Base-by-base conservation (phyloP, 2,113 vertebrate genomes). In the Sardina pilchardus region DNA sequence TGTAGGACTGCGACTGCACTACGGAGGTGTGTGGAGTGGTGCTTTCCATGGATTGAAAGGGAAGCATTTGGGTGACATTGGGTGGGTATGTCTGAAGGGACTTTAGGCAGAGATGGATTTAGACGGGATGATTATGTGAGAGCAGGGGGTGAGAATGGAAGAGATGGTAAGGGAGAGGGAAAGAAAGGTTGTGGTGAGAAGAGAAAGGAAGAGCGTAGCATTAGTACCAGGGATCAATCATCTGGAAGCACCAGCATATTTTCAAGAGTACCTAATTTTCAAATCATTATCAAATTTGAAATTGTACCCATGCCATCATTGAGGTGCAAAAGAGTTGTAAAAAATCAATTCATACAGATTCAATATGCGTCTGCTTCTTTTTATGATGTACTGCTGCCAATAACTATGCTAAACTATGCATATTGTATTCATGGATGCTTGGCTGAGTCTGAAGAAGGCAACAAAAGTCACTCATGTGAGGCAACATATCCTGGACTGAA, bases 11-110 rank as follows among this genome's bases (percentile, higher is more conserved):
- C 43, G 94, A 91, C 81, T 92, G 89, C 80, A 92, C 87, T 83
- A 91, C 6, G 81, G 94, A 91, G 47, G 87, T 88, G 56, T 90
- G 93, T 83, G 92, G 89, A 89, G 93, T 91, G 81, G 90, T 86
- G 86, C 84, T 48, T 19, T 87, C 88, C 56, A 45, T 75, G 47
- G 81, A 78, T 44, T 84, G 88, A 39, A 85, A 83, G 34, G 86
- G 44, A 88, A 89, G 87, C 82, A 91, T 90, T 88, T 95, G 94
- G 85, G 94, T 92, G 85, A 91, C 84, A 87, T 95, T 94, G 90
- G 88, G 87, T 89, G 90, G 89, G 88, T 94, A 95, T 87, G 91
- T 88, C 90, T 95, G 90, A n/a, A 94, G 92, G 91, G 93, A 91
- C 87, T 89, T 90, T 75, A 92, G 82, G 84, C 9, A 88, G 85